Conservation (phyloP, 1,140 invertebrate genomes). For the Listronotus bonariensis region DNA sequence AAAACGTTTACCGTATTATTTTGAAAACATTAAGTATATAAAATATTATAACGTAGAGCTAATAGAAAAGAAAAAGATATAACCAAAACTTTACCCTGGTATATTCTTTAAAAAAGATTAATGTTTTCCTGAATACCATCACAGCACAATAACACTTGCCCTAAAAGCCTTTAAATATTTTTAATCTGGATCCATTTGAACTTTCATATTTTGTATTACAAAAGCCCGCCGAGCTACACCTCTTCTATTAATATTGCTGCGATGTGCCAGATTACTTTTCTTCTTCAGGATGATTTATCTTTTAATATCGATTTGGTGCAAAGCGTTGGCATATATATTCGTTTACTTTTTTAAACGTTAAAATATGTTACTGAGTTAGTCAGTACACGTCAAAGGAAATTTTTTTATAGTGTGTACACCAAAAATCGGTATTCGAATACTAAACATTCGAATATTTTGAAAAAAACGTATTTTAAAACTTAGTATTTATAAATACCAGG, state of each 20-base stretch:
- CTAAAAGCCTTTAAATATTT: slow-evolving; percentile 35
- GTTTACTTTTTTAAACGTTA: background rate
- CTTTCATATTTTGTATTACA: slow-evolving; percentile 35
- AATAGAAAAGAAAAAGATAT: too few species aligned
- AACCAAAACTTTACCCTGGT: background rate
- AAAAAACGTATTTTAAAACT: too few species aligned
- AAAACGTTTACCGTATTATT: too few species aligned
- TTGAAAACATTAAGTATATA: too few species aligned
- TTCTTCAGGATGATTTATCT: slow-evolving; percentile 1
- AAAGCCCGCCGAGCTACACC: slow-evolving; percentile 11
- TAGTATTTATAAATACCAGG: too few species aligned
- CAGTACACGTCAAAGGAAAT: too few species aligned
- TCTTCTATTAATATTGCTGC: slow-evolving; percentile 31
- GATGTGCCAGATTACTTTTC: slow-evolving; percentile 17
- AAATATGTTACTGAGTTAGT: too few species aligned
- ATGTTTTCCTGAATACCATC: slow-evolving; percentile 30
- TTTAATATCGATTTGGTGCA: slow-evolving; percentile 8
- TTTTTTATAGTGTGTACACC: too few species aligned
- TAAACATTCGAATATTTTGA: too few species aligned
- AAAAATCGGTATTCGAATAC: too few species aligned
- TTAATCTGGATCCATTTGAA: slow-evolving; percentile 35
- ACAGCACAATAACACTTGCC: slow-evolving; percentile 5
- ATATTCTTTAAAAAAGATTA: slow-evolving; percentile 21
- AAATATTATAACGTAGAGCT: too few species aligned
- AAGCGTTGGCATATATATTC: slow-evolving; percentile 1